A percentile compares a stretch with the other conserved stretches of the same genome.
phyloP scores from a whole-genome alignment of 2,797 vertebrate species.

The Argya squamiceps region DNA sequence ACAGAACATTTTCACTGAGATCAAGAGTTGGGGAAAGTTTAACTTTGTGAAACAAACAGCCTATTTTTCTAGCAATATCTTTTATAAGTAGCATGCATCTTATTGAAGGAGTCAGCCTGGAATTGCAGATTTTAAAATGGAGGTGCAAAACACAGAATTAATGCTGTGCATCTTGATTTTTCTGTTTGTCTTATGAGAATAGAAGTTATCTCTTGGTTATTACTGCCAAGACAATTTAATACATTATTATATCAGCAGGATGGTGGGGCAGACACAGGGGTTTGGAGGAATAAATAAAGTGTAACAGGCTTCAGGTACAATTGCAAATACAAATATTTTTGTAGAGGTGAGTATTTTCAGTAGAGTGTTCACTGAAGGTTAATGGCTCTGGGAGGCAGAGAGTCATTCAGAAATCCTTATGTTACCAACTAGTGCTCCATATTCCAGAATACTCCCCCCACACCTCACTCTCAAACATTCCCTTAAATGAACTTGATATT shows the following conservation, averaged over 20 bases:
- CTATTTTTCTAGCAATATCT: neutral
- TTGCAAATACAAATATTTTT: neutral
- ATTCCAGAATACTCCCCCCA: neutral
- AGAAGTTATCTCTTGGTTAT: neutral
- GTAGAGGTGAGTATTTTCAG: neutral
- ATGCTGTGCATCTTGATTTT: neutral
- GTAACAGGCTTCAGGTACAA: neutral
- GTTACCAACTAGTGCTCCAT: neutral
- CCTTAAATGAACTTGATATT: neutral
- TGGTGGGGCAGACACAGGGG: neutral
- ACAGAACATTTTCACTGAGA: neutral
- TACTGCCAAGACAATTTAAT: neutral
- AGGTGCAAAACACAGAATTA: neutral
- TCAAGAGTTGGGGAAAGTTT: constrained; percentile 9
- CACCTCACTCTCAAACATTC: neutral
- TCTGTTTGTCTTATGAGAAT: neutral
- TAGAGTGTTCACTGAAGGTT: neutral
- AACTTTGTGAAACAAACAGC: neutral
- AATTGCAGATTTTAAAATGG: neutral
- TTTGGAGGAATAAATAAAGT: neutral
- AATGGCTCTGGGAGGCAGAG: neutral
- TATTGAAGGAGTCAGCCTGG: neutral
- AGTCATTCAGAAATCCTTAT: neutral
- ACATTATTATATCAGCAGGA: neutral
- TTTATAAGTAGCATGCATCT: neutral